A percentile compares a stretch with the other conserved stretches of the same genome.
phyloP scores from a whole-genome alignment of 2,888 invertebrate genomes.

The Anthophora plumipes region DNA sequence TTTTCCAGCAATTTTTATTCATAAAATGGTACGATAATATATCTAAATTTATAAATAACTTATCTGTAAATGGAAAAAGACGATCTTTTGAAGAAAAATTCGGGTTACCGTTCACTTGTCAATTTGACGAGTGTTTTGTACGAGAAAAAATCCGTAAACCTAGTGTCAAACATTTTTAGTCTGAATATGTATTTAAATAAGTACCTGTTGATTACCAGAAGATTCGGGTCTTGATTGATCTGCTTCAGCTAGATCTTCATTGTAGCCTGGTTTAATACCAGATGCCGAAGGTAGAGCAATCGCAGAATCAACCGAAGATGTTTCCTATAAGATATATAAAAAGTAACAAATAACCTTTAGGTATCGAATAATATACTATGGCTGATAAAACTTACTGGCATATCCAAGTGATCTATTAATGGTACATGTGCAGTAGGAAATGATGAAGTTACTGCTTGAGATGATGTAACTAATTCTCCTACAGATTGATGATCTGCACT shows the following conservation, averaged over 20 bases:
- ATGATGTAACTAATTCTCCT: slow-evolving; percentile 38
- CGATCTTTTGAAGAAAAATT: no score
- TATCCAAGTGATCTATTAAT: slow-evolving; percentile 64
- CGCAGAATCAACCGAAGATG: slow-evolving; percentile 65
- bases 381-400: slow-evolving; percentile 54
- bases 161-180: background rate
- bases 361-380: background rate
- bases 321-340: slow-evolving; percentile 57
- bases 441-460: slow-evolving; percentile 55
- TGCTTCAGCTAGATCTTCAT: slow-evolving; percentile 92
- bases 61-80: no score
- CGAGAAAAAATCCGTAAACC: no score
- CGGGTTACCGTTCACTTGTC: no score
- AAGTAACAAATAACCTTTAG: background rate
- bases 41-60: no score
- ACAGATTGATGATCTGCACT: slow-evolving; percentile 70
- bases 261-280: slow-evolving; percentile 82
- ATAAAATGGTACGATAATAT: no score
- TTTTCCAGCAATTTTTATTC: no score
- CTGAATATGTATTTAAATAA: background rate
- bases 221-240: slow-evolving; percentile 89
- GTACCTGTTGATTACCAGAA: slow-evolving; percentile 78
- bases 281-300: slow-evolving; percentile 60
- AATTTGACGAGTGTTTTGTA: no score
- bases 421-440: slow-evolving; percentile 58